Percentiles rank a stretch among this genome's conserved stretches.
phyloP scores from a whole-genome alignment of 2,113 vertebrate genomes.

The Erinaceus europaeus region DNA sequence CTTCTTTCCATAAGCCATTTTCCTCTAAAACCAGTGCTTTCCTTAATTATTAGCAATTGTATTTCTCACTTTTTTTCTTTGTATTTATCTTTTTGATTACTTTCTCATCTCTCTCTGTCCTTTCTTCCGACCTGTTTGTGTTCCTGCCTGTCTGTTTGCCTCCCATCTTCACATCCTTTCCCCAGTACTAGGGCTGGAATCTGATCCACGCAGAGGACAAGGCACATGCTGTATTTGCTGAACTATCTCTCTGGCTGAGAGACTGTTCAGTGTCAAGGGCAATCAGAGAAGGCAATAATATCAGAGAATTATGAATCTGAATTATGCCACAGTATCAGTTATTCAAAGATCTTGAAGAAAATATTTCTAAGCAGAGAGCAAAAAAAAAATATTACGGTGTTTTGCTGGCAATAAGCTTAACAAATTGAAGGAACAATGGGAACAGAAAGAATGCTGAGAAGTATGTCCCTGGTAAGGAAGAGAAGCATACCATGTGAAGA shows the following conservation, averaged over 20 bases:
- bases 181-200: no score
- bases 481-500: neutral
- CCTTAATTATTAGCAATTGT: neutral
- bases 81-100: neutral
- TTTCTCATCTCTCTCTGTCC: no score
- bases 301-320: neutral
- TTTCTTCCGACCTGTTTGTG: neutral
- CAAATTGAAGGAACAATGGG: neutral
- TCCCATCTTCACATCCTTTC: neutral
- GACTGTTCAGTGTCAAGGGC: neutral
- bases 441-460: no score
- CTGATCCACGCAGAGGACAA: no score
- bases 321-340: neutral
- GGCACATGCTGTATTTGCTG: no score
- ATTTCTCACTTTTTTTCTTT: neutral
- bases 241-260: no score
- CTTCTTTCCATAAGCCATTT: no score
- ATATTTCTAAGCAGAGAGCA: neutral
- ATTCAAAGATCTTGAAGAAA: neutral
- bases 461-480: neutral
- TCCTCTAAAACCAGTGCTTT: neutral
- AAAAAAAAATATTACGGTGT: neutral
- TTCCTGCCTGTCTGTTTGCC: accelerated
- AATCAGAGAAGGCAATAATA: neutral
- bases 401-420: neutral